Conservation (phyloP, 2,113 vertebrate species). For the Eptesicus fuscus region DNA sequence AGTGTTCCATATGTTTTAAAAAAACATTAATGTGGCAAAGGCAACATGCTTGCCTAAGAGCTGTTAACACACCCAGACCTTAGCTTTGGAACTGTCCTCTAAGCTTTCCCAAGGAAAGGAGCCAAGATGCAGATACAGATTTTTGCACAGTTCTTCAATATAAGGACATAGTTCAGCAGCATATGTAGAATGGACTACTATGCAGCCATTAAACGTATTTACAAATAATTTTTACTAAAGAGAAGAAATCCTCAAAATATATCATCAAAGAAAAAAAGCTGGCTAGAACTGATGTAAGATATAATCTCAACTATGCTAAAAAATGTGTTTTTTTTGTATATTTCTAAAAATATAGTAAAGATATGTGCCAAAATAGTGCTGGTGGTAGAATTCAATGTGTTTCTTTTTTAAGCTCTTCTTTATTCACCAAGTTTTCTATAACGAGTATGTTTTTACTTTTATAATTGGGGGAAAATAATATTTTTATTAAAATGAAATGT, state of each 20-base stretch:
- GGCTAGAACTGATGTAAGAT: neutral
- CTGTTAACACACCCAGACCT: neutral
- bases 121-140: neutral
- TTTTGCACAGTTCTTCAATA: conserved; percentile 2
- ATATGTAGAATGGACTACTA: neutral
- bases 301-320: conserved; percentile 21
- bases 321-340: neutral
- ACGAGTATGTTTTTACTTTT: conserved; percentile 23
- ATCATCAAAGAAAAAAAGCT: neutral
- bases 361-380: neutral
- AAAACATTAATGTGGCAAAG: conserved; percentile 24
- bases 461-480: neutral
- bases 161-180: neutral
- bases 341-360: conserved; percentile 37
- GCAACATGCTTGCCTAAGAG: neutral
- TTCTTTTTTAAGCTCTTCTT: neutral
- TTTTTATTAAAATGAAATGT: conserved; percentile 29
- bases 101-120: conserved; percentile 18
- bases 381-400: neutral
- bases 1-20: too few species aligned
- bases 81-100: conserved; percentile 4
- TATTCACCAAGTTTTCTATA: conserved; percentile 36
- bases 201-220: neutral
- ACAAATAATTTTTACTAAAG: conserved; percentile 17
- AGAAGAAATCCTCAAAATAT: conserved; percentile 33